Percentiles rank a stretch among this genome's conserved stretches.
phyloP scores from a whole-genome alignment of 1,140 invertebrate species.

The Neodiprion lecontei region DNA sequence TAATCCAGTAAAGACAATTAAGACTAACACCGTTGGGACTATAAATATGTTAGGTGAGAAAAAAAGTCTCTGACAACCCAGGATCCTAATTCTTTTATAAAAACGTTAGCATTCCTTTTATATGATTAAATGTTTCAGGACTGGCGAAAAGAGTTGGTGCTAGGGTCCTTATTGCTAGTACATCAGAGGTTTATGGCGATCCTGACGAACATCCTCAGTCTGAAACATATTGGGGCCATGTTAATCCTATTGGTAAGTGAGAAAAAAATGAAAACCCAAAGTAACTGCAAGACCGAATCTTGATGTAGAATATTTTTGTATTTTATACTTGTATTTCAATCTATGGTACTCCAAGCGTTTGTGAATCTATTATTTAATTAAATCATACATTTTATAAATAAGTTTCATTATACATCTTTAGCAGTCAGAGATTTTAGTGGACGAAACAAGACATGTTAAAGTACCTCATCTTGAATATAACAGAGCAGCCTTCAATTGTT shows the following conservation, averaged over 20 bases:
- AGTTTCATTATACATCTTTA: too few species aligned
- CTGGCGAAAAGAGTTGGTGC: slow-evolving; percentile 94
- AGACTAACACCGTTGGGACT: slow-evolving; percentile 99
- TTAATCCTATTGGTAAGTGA: slow-evolving; percentile 93
- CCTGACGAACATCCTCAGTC: slow-evolving; percentile 96
- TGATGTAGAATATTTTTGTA: too few species aligned
- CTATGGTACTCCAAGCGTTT: too few species aligned
- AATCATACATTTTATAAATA: too few species aligned
- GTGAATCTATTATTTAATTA: too few species aligned
- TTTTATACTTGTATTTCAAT: too few species aligned
- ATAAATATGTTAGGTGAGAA: slow-evolving; percentile 95
- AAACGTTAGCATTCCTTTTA: not conserved
- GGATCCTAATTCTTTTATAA: not conserved
- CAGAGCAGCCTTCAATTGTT: not conserved
- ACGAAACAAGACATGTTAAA: too few species aligned
- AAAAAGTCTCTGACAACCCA: not conserved
- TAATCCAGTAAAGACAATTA: slow-evolving; percentile 99
- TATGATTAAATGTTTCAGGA: slow-evolving; percentile 62
- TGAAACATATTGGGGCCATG: slow-evolving; percentile 98
- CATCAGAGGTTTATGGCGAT: slow-evolving; percentile 98
- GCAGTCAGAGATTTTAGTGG: too few species aligned
- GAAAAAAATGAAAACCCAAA: not conserved
- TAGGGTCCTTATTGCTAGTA: slow-evolving; percentile 94
- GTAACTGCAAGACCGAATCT: too few species aligned
- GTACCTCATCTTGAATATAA: not conserved